Evolutionary conservation across 2,888 invertebrate species (phyloP).

Genomic region (Serripes groenlandicus): DNA sequence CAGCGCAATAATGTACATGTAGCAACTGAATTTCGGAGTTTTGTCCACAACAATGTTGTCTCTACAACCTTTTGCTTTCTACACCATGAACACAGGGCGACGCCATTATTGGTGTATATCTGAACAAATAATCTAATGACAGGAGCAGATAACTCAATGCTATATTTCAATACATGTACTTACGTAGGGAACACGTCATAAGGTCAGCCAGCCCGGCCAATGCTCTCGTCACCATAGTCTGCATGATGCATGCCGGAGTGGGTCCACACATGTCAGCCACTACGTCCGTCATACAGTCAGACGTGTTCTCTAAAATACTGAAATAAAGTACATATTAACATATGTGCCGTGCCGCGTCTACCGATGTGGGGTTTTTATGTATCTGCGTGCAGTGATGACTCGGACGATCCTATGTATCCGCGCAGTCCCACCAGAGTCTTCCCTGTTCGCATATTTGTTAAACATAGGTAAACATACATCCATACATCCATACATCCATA

Average conservation of each 20-base stretch:
- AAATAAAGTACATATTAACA: conserved; percentile 6
- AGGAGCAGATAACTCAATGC: no score
- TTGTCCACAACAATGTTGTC: no score
- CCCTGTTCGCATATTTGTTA: no score
- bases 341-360: neutral
- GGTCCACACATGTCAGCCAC: conserved; percentile 38
- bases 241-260: conserved; percentile 53
- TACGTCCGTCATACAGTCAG: conserved; percentile 45
- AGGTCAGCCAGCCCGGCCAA: conserved; percentile 44
- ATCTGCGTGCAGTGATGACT: neutral
- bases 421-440: neutral
- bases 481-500: no score
- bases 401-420: neutral
- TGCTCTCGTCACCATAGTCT: conserved; percentile 57
- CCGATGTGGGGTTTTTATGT: neutral
- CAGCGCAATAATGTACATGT: no score
- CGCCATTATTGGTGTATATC: no score
- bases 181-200: conserved; percentile 56
- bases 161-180: no score
- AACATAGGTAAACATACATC: no score
- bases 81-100: no score
- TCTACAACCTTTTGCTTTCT: no score
- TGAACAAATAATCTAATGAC: no score
- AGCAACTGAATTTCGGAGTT: no score
- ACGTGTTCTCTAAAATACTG: conserved; percentile 56